phyloP scores from a whole-genome alignment of 1,140 invertebrate species.

The Zophobas atratus region DNA sequence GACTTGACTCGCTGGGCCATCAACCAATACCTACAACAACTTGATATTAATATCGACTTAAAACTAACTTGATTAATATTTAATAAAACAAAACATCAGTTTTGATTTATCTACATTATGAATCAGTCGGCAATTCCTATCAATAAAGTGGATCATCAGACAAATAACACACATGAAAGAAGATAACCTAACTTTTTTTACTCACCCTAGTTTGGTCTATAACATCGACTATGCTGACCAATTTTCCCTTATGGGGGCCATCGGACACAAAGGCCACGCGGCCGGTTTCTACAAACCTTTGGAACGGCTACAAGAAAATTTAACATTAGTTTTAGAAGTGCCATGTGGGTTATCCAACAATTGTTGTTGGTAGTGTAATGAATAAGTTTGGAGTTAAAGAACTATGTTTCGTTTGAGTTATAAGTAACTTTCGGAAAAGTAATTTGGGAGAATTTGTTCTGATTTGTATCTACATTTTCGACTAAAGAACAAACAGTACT shows the following conservation, averaged over 20 bases:
- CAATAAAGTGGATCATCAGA: conserved; percentile 72
- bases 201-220: conserved; percentile 97
- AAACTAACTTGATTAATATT: neutral
- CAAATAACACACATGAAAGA: neutral
- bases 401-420: neutral
- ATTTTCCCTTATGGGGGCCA: conserved; percentile 91
- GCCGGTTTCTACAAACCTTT: conserved; percentile 96
- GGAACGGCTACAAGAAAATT: conserved; percentile 82
- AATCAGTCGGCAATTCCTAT: conserved; percentile 80
- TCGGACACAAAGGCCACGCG: conserved; percentile 94
- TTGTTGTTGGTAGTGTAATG: no score
- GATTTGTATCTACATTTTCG: conserved; percentile 10
- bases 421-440: neutral
- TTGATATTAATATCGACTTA: conserved; percentile 15
- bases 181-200: conserved; percentile 46
- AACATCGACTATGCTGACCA: conserved; percentile 94
- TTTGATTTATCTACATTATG: conserved; percentile 66
- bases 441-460: neutral
- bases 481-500: conserved; percentile 1
- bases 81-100: neutral
- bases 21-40: conserved; percentile 86
- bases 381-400: no score
- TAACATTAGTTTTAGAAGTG: conserved; percentile 17
- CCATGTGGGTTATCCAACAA: conserved; percentile 13
- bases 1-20: conserved; percentile 92